Percentiles rank a stretch among this genome's conserved stretches.
Evolutionary conservation across 1,140 invertebrate species (phyloP).

Genomic region (Drosophila sproati): DNA sequence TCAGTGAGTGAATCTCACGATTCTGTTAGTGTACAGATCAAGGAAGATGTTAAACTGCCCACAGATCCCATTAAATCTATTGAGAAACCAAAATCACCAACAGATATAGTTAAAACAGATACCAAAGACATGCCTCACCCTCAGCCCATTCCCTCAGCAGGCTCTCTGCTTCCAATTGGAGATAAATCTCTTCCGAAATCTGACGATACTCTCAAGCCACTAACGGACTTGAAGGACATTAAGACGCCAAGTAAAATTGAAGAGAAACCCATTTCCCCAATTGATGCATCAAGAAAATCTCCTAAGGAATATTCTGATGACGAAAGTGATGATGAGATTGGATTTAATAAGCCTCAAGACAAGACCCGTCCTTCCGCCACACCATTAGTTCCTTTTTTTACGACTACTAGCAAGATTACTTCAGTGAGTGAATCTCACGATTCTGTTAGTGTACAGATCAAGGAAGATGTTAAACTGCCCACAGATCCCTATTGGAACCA

Average conservation of each 20-base stretch:
- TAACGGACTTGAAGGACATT: background rate
- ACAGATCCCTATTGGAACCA: no score
- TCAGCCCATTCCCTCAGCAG: background rate
- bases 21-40: background rate
- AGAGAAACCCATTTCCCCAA: slow-evolving; percentile 31
- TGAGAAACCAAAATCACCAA: slow-evolving; percentile 21
- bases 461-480: background rate
- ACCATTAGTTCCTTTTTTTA: background rate
- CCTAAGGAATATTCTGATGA: slow-evolving; percentile 31
- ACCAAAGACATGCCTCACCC: background rate
- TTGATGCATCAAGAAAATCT: slow-evolving; percentile 12
- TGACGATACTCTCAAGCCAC: background rate
- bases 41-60: background rate
- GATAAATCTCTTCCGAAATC: background rate
- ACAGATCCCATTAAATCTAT: background rate
- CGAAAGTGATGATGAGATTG: slow-evolving; percentile 34
- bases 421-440: background rate
- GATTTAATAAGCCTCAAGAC: slow-evolving; percentile 6
- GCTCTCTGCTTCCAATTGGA: background rate
- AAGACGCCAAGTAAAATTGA: background rate
- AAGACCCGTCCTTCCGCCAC: slow-evolving; percentile 3
- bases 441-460: background rate
- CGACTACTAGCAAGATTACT: background rate
- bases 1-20: background rate
- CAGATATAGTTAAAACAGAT: background rate